Evolutionary conservation across 2,797 vertebrate genomes (phyloP).

Genomic region (Mergus octosetaceus): DNA sequence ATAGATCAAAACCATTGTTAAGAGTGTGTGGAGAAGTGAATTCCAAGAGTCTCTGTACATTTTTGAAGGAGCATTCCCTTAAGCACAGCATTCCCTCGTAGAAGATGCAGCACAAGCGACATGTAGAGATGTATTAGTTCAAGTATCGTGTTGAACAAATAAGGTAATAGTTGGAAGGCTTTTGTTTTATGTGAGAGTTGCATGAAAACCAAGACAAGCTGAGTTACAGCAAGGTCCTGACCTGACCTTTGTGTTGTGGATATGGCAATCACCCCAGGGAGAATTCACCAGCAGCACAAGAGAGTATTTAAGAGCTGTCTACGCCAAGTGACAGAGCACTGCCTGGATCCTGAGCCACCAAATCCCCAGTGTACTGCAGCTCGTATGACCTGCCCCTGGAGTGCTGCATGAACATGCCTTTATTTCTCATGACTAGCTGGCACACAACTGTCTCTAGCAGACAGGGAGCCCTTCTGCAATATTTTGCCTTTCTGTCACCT

Average conservation of each 20-base stretch:
- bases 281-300: constrained; percentile 21
- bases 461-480: background rate
- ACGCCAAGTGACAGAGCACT: background rate
- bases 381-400: background rate
- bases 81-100: background rate
- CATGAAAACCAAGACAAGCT: constrained; percentile 34
- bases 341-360: background rate
- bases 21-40: background rate
- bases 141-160: constrained; percentile 28
- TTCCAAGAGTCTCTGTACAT: background rate
- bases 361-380: background rate
- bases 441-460: background rate
- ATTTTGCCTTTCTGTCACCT: background rate
- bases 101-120: background rate
- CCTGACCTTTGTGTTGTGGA: constrained; percentile 28
- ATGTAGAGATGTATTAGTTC: background rate
- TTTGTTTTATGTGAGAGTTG: constrained; percentile 4
- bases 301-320: constrained; percentile 24
- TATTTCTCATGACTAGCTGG: background rate
- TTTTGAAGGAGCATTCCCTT: background rate
- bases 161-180: background rate
- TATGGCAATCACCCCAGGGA: background rate
- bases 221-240: constrained; percentile 40
- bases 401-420: background rate
- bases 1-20: constrained; percentile 34